Percentiles rank a stretch among this genome's conserved stretches.
Conservation (phyloP, 2,113 vertebrate species). For the Scopus umbretta region DNA sequence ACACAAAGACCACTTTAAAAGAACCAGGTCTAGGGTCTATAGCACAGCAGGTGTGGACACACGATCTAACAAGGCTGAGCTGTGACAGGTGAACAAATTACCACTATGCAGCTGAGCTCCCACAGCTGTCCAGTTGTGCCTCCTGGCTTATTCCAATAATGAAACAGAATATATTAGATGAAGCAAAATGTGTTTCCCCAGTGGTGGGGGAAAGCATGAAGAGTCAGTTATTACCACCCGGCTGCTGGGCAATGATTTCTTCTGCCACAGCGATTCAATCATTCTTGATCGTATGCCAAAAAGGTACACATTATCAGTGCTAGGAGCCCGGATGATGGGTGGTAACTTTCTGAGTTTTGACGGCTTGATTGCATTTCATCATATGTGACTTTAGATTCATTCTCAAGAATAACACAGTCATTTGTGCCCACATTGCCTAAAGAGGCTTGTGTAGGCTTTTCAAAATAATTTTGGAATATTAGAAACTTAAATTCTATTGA, state of each 20-base stretch:
- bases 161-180: neutral
- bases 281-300: neutral
- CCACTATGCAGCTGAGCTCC: neutral
- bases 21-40: neutral
- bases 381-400: neutral
- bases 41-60: neutral
- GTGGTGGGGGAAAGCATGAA: neutral
- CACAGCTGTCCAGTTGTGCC: conserved; percentile 15
- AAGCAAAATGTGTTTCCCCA: neutral
- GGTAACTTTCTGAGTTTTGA: neutral
- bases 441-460: neutral
- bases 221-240: neutral
- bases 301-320: neutral
- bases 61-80: neutral
- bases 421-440: neutral
- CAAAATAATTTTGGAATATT: neutral
- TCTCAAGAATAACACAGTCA: neutral
- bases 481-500: neutral
- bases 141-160: neutral
- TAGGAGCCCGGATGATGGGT: neutral
- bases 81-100: neutral
- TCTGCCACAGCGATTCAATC: neutral
- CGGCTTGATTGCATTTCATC: neutral
- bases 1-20: neutral
- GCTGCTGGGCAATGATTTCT: neutral